Conservation (phyloP, 2,113 vertebrate genomes). For the Carassius gibelio region DNA sequence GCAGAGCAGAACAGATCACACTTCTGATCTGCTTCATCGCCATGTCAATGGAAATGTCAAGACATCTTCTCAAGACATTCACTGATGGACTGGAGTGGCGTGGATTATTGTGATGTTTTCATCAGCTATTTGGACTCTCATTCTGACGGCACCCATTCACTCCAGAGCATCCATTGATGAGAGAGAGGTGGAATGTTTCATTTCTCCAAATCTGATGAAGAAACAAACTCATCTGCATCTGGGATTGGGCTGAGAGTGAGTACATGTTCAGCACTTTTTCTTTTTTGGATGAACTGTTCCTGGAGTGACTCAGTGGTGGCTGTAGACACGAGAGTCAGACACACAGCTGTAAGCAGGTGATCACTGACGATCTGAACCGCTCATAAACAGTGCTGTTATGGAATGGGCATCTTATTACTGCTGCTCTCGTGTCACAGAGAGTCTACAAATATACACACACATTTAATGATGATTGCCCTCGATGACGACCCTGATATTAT, state of each 20-base stretch:
- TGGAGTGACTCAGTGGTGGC: not conserved
- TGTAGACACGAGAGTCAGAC: not conserved
- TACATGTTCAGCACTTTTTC: too few relatives aligned
- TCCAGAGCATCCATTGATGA: too few relatives aligned
- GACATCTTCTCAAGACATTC: too few relatives aligned
- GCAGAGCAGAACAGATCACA: not conserved
- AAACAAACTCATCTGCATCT: too few relatives aligned
- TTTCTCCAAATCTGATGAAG: too few relatives aligned
- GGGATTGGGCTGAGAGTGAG: too few relatives aligned
- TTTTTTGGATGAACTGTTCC: too few relatives aligned
- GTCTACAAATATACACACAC: constrained; percentile 28
- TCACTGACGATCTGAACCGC: not conserved
- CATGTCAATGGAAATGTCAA: not conserved
- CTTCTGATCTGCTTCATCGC: not conserved
- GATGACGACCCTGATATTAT: constrained; percentile 32
- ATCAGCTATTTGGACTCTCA: too few relatives aligned
- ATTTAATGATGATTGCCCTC: constrained; percentile 36
- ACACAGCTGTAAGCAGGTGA: not conserved
- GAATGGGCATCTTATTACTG: constrained; percentile 28
- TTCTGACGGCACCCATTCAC: too few relatives aligned
- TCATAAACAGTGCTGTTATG: constrained; percentile 6
- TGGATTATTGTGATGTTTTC: too few relatives aligned
- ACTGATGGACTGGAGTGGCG: too few relatives aligned
- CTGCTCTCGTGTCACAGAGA: not conserved
- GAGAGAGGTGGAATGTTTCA: too few relatives aligned